A percentile compares a stretch with the other conserved stretches of the same genome.
Evolutionary conservation across 2,888 invertebrate species (phyloP).

Genomic region (Rutpela maculata): DNA sequence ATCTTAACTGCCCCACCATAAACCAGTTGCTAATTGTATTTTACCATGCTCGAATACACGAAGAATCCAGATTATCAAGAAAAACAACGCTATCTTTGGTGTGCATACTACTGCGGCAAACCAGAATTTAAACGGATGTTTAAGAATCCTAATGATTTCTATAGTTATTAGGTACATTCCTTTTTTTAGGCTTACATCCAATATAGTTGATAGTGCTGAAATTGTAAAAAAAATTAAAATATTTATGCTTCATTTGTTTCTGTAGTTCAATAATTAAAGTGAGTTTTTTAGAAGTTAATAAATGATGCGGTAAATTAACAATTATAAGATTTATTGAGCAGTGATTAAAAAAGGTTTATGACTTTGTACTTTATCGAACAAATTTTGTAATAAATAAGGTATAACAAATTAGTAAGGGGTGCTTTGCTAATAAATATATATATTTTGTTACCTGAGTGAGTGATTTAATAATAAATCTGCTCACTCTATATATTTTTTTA

Average conservation of each 20-base stretch:
- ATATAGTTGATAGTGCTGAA: not conserved
- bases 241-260: constrained; percentile 19
- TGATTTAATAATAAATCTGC: no score
- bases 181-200: not conserved
- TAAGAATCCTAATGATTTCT: not conserved
- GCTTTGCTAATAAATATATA: no score
- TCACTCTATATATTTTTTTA: no score
- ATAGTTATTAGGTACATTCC: not conserved
- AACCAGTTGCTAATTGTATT: not conserved
- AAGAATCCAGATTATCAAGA: not conserved
- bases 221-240: constrained; percentile 2
- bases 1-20: not conserved
- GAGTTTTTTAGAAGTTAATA: not conserved
- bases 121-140: not conserved
- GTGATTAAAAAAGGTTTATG: constrained; percentile 6
- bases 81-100: not conserved
- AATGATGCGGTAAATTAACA: constrained; percentile 25
- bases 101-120: not conserved
- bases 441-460: no score
- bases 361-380: not conserved
- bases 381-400: no score
- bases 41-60: not conserved
- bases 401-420: no score
- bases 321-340: constrained; percentile 12
- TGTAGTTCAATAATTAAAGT: constrained; percentile 15